Evolutionary conservation across 2,113 vertebrate species (phyloP).

Genomic region (Eretmochelys imbricata): DNA sequence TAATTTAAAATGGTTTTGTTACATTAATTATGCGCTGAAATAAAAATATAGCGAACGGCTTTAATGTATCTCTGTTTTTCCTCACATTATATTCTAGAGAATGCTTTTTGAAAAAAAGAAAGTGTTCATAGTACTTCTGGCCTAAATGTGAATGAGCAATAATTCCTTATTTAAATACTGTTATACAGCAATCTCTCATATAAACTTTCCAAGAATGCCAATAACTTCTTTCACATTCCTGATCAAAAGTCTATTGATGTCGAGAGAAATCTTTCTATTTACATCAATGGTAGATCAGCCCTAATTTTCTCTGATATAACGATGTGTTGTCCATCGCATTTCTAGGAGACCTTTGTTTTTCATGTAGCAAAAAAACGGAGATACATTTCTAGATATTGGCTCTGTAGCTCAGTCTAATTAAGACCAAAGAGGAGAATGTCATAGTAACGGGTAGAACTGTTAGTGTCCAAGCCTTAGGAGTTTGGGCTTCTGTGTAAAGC

Average conservation of each 20-base stretch:
- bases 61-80: not conserved
- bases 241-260: not conserved
- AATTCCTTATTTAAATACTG: not conserved
- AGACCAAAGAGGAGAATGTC: fast-evolving
- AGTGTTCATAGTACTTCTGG: not conserved
- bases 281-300: not conserved
- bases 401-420: not conserved
- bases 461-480: fast-evolving
- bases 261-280: not conserved
- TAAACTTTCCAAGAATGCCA: not conserved
- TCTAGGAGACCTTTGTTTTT: fast-evolving
- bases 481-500: not conserved
- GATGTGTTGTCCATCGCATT: no score
- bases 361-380: not conserved
- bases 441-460: fast-evolving
- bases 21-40: not conserved
- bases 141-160: not conserved
- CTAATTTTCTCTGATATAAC: not conserved
- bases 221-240: not conserved
- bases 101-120: not conserved
- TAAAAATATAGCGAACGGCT: fast-evolving
- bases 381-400: not conserved
- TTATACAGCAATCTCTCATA: not conserved
- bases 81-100: not conserved
- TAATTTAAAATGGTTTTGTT: not conserved